Conservation (phyloP, 2,888 invertebrate species). For the Callosobruchus maculatus region DNA sequence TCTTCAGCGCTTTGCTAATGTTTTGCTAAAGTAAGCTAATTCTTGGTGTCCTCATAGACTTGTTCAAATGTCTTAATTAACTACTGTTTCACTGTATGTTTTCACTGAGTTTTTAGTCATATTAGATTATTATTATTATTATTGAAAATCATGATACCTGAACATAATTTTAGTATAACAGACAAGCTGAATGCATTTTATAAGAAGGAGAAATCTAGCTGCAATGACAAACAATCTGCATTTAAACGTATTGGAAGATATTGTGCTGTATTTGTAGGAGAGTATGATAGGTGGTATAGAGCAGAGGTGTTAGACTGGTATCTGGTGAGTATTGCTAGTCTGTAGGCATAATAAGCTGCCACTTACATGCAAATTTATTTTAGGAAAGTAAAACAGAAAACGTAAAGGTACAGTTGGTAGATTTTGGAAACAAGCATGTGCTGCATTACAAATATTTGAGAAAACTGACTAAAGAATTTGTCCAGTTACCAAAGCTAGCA, state of each 20-base stretch:
- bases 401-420: slow-evolving; percentile 28
- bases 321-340: slow-evolving; percentile 16
- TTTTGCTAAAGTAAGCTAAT: too few relatives aligned
- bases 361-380: slow-evolving; percentile 4
- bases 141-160: too few relatives aligned
- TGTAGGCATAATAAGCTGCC: background rate
- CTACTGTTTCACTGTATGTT: too few relatives aligned
- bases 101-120: background rate
- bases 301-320: slow-evolving; percentile 29
- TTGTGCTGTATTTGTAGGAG: slow-evolving; percentile 23
- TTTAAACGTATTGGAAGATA: slow-evolving; percentile 22
- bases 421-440: slow-evolving; percentile 28
- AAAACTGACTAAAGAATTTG: slow-evolving; percentile 21
- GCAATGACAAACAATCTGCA: slow-evolving; percentile 25
- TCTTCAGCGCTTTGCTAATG: too few relatives aligned
- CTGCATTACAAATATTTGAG: slow-evolving; percentile 24
- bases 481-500: slow-evolving; percentile 27
- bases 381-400: slow-evolving; percentile 23
- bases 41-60: too few relatives aligned
- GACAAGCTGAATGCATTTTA: slow-evolving; percentile 19
- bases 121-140: too few relatives aligned
- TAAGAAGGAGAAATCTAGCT: slow-evolving; percentile 9
- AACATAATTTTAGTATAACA: slow-evolving; percentile 9
- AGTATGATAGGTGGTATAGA: slow-evolving; percentile 27
- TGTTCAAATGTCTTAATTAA: too few relatives aligned